Conservation (phyloP, 2,113 vertebrate genomes). For the Grallaria varia region DNA sequence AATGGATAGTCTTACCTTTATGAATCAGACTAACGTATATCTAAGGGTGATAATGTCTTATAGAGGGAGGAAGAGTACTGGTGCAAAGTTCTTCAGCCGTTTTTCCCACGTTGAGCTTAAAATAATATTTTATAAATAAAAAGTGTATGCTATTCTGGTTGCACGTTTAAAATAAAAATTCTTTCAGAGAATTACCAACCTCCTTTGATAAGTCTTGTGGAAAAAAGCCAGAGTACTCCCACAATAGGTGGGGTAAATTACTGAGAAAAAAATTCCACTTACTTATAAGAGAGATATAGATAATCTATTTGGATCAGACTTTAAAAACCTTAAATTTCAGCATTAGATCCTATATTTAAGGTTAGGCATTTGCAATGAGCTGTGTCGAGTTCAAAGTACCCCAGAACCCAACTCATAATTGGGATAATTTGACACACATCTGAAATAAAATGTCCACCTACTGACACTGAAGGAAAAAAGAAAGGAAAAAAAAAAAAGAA, state of each 20-base stretch:
- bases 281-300: background rate
- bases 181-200: background rate
- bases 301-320: background rate
- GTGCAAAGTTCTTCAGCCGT: background rate
- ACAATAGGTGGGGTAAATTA: background rate
- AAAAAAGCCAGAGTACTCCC: background rate
- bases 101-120: background rate
- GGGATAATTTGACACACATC: background rate
- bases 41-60: background rate
- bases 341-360: background rate
- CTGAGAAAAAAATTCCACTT: background rate
- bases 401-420: background rate
- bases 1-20: background rate
- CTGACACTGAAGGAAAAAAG: background rate
- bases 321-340: background rate
- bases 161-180: background rate
- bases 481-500: rapidly evolving
- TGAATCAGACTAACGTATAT: background rate
- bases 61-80: background rate
- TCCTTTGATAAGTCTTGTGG: background rate
- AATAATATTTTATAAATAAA: background rate
- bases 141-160: background rate
- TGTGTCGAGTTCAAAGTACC: background rate
- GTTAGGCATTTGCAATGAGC: background rate
- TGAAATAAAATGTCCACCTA: background rate